Evolutionary conservation across 2,797 vertebrate species (phyloP), one percentile per base, ranked within the genome.

Genomic region (Chelonia mydas): DNA sequence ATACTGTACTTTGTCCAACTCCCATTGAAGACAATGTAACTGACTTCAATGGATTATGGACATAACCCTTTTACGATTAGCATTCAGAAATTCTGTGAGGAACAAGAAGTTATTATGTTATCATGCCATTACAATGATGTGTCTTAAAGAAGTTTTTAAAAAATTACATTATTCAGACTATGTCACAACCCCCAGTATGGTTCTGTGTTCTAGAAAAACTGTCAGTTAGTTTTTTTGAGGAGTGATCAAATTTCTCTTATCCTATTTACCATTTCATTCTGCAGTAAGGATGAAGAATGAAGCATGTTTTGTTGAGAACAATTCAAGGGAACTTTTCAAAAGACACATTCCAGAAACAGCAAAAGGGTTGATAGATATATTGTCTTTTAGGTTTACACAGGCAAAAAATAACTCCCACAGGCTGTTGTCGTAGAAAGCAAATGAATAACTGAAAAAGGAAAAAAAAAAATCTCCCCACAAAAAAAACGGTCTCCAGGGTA

Each of bases 321-420:
- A 82, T 89, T 57, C 37, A 33, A 25, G 13, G 28, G n/a, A 17
- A 47, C 74, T 77, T 87, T 91, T 93, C 87, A 93, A 49, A 82
- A 95, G 92, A 91, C 76, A 17, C 94, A 96, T 97, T 97, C 96
- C 97, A 96, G 96, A 86, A 97, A 84, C 92, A 89, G 95, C 79
- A 89, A 96, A 86, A 91, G 85, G 92, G 86, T 97, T 97, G 96
- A 95, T 94, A 94, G 93, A 93, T 86, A 92, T 81, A 87, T 88
- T 95, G 96, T 96, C 90, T 96, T 97, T 81, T 94, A 94, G 89
- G 94, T 94, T 97, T 97, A 95, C 96, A 94, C 92, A 97, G 97
- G 94, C 94, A 90, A 88, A 95, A 96, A 95, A 96, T 86, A 91
- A 84, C 91, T 91, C 94, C 94, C 94, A 91, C 3, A 68, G 95